Conservation (phyloP, 64 coral and sea anemone species). For the Montipora cactus region DNA sequence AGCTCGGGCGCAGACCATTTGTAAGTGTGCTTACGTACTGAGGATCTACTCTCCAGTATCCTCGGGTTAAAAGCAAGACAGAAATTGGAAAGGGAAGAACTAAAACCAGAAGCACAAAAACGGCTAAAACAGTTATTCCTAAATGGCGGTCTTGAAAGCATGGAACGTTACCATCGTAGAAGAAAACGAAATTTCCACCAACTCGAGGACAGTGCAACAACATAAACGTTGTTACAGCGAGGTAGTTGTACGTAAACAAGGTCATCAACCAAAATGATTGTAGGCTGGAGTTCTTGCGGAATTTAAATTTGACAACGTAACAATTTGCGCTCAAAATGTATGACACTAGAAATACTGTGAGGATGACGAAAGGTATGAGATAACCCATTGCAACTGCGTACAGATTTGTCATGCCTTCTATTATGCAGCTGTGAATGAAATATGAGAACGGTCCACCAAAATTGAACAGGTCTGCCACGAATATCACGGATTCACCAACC, state of each 20-base stretch:
- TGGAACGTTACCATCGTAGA: conserved; percentile 82
- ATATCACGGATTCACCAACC: conserved; percentile 50
- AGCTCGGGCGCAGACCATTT: conserved; percentile 61
- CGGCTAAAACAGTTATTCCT: conserved; percentile 67
- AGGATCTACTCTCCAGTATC: conserved; percentile 84
- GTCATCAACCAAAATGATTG: conserved; percentile 94
- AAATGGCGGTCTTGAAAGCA: conserved; percentile 81
- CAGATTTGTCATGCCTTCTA: conserved; percentile 84
- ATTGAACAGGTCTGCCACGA: conserved; percentile 59
- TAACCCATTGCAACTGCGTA: conserved; percentile 65
- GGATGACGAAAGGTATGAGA: conserved; percentile 65
- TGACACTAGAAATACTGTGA: conserved; percentile 70
- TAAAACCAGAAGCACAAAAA: conserved; percentile 51
- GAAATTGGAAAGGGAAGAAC: conserved; percentile 77
- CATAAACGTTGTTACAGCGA: conserved; percentile 77
- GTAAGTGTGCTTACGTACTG: conserved; percentile 89
- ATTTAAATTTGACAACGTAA: conserved; percentile 69
- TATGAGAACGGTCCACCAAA: conserved; percentile 83
- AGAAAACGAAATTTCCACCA: conserved; percentile 73
- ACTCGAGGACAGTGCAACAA: conserved; percentile 82
- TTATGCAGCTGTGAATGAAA: conserved; percentile 61
- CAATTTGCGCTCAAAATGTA: conserved; percentile 79
- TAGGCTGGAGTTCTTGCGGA: conserved; percentile 68
- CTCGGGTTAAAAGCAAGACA: conserved; percentile 73
- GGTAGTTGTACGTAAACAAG: conserved; percentile 82